Conservation (phyloP, 2,888 invertebrate species). For the Elysia crispata region DNA sequence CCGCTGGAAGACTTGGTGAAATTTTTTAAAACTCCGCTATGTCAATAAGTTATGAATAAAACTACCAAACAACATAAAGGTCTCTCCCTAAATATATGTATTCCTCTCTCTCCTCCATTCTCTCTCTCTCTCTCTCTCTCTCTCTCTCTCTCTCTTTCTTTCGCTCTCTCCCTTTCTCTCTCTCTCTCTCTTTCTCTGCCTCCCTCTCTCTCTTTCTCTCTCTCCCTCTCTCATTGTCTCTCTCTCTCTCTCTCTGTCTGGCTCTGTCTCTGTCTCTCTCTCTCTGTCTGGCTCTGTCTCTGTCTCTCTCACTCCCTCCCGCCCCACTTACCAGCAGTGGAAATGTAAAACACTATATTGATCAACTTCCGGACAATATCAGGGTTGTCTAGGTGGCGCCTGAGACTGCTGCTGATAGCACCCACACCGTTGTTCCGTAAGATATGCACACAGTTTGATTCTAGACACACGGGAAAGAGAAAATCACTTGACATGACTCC, state of each 20-base stretch:
- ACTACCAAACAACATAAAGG: too few relatives aligned
- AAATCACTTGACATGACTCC: too few relatives aligned
- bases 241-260: conserved; percentile 17
- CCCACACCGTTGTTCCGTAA: conserved; percentile 52
- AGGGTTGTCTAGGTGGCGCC: conserved; percentile 49
- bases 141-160: not conserved
- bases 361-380: conserved; percentile 51
- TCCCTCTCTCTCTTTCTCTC: not conserved
- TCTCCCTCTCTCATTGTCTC: conserved; percentile 17
- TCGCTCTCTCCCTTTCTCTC: too few relatives aligned
- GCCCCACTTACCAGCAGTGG: conserved; percentile 52
- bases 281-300: conserved; percentile 22
- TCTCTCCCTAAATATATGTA: too few relatives aligned
- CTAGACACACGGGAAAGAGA: conserved; percentile 40
- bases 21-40: too few relatives aligned
- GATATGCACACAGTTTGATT: conserved; percentile 56
- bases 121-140: conserved; percentile 2
- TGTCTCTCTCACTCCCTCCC: conserved; percentile 18
- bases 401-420: conserved; percentile 49
- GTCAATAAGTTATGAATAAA: too few relatives aligned
- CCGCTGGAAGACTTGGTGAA: too few relatives aligned
- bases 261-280: conserved; percentile 15
- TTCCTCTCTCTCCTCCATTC: conserved; percentile 15
- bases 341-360: conserved; percentile 54
- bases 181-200: not conserved